Percentiles rank a stretch among this genome's conserved stretches.
Evolutionary conservation across 2,797 vertebrate species (phyloP).

Genomic region (Pagetopsis macropterus): DNA sequence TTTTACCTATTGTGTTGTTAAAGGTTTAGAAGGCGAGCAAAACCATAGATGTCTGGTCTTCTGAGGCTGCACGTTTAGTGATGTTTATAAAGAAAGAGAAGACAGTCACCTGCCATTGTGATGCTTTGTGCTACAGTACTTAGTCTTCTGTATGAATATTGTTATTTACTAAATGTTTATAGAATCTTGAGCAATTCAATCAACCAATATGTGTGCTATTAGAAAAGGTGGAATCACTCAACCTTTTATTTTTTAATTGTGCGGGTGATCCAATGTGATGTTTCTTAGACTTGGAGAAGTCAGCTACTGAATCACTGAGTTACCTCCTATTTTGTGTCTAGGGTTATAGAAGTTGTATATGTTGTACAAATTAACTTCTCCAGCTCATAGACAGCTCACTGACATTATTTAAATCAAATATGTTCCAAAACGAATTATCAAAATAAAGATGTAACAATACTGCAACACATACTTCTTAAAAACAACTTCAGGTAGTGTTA

Average conservation of each 20-base stretch:
- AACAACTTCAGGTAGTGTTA: background rate
- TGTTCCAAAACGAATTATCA: background rate
- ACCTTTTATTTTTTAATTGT: background rate
- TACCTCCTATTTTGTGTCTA: background rate
- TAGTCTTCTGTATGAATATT: background rate
- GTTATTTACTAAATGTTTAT: background rate
- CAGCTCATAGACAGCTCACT: background rate
- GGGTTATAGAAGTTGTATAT: background rate
- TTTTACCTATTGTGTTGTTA: background rate
- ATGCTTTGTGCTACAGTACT: background rate
- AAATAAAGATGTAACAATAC: background rate
- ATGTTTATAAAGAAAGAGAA: background rate
- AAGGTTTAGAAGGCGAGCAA: background rate
- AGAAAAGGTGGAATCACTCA: background rate
- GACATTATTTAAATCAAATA: background rate
- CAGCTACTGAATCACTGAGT: background rate
- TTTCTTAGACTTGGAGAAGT: background rate
- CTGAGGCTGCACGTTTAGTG: background rate
- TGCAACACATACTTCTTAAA: background rate
- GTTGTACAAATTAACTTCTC: too few relatives aligned
- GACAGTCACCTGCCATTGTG: background rate
- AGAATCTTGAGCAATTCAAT: background rate
- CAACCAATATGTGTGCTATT: background rate
- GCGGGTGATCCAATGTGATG: background rate
- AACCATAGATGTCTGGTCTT: slow-evolving; percentile 3